Evolutionary conservation across 2,797 vertebrate genomes (phyloP).

Genomic region (Onychomys arenicola): DNA sequence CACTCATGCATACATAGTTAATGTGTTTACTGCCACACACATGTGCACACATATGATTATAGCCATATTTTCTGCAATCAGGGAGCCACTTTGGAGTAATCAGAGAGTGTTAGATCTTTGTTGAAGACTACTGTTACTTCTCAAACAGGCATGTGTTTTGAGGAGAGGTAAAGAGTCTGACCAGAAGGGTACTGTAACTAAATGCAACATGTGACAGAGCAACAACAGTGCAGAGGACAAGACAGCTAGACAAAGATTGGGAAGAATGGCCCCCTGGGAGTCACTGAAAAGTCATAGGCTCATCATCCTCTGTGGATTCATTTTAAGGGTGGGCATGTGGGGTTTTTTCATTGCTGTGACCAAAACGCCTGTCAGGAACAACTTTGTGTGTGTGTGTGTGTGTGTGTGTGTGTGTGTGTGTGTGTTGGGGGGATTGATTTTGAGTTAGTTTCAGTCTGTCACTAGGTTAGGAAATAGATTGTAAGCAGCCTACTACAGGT

Average conservation of each 20-base stretch:
- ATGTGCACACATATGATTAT: neutral
- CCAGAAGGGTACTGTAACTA: neutral
- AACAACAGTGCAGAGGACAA: neutral
- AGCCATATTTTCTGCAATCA: neutral
- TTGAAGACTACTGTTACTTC: neutral
- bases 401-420: too few relatives aligned
- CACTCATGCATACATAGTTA: neutral
- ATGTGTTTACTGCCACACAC: neutral
- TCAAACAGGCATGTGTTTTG: neutral
- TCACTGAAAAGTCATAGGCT: neutral
- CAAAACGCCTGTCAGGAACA: neutral
- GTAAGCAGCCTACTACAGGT: too few relatives aligned
- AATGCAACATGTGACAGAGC: neutral
- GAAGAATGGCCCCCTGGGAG: neutral
- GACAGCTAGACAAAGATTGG: neutral
- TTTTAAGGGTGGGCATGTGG: neutral
- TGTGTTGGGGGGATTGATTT: neutral
- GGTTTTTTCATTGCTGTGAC: neutral
- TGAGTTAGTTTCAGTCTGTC: neutral
- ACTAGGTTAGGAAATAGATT: neutral
- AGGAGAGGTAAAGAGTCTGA: fast-evolving
- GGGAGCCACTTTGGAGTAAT: neutral
- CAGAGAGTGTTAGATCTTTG: neutral
- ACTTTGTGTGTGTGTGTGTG: too few relatives aligned
- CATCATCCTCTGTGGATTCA: neutral